phyloP scores from a whole-genome alignment of 1,140 invertebrate species.

The Belonocnema kinseyi region DNA sequence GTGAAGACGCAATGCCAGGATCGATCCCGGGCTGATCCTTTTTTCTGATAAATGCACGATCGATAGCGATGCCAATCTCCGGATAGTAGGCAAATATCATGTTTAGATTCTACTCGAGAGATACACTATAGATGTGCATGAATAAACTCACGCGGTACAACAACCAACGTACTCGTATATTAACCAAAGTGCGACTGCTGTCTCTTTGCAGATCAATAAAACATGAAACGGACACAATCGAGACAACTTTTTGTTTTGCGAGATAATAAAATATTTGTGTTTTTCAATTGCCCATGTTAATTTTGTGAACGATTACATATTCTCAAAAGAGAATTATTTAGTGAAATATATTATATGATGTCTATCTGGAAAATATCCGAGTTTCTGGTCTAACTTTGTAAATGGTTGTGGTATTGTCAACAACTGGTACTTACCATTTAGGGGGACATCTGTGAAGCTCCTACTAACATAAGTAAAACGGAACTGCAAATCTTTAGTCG shows the following conservation, averaged over 20 bases:
- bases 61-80: constrained; percentile 20
- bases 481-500: too few relatives aligned
- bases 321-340: too few relatives aligned
- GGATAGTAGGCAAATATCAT: constrained; percentile 31
- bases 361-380: too few relatives aligned
- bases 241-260: neutral
- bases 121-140: constrained; percentile 21
- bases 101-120: constrained; percentile 14
- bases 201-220: neutral
- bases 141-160: constrained; percentile 16
- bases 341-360: too few relatives aligned
- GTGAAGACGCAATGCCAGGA: constrained; percentile 2
- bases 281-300: too few relatives aligned
- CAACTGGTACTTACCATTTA: too few relatives aligned
- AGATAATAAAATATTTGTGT: too few relatives aligned
- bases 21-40: constrained; percentile 10
- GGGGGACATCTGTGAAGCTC: too few relatives aligned
- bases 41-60: constrained; percentile 21
- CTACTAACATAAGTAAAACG: too few relatives aligned
- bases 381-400: too few relatives aligned
- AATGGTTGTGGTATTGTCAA: too few relatives aligned
- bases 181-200: neutral
- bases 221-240: neutral
- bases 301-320: too few relatives aligned
- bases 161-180: neutral